Conservation (phyloP, 1,140 invertebrate species). For the Thereuonema tuberculata region DNA sequence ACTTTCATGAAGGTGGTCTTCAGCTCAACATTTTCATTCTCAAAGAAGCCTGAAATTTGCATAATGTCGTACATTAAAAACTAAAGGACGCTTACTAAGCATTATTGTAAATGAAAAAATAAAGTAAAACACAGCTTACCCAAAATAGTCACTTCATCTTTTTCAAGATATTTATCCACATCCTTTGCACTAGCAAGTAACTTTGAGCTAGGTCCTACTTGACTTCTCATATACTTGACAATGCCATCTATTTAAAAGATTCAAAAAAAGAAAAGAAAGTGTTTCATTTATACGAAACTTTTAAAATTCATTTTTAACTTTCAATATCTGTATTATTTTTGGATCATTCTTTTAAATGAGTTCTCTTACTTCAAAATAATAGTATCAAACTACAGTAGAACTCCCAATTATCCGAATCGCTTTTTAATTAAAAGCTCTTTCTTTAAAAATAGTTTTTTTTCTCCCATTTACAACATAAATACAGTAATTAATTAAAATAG, state of each 20-base stretch:
- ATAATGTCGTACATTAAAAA: slow-evolving; percentile 10
- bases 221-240: slow-evolving; percentile 87
- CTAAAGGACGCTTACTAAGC: slow-evolving; percentile 7
- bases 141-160: slow-evolving; percentile 65
- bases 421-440: too few relatives aligned
- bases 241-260: slow-evolving; percentile 62
- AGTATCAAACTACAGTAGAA: too few relatives aligned
- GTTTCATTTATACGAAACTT: too few relatives aligned
- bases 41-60: slow-evolving; percentile 40
- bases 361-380: too few relatives aligned
- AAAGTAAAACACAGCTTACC: too few relatives aligned
- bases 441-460: too few relatives aligned
- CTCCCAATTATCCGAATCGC: too few relatives aligned
- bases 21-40: slow-evolving; percentile 50
- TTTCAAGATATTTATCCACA: slow-evolving; percentile 50
- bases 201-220: slow-evolving; percentile 91
- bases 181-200: slow-evolving; percentile 53
- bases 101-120: too few relatives aligned
- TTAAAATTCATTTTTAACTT: background rate
- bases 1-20: slow-evolving; percentile 71
- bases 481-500: too few relatives aligned
- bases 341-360: slow-evolving; percentile 8
- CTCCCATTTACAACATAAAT: too few relatives aligned
- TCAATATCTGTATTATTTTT: background rate
- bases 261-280: background rate